Evolutionary conservation across 1,140 invertebrate species (phyloP).

Genomic region (Neelides sp.): DNA sequence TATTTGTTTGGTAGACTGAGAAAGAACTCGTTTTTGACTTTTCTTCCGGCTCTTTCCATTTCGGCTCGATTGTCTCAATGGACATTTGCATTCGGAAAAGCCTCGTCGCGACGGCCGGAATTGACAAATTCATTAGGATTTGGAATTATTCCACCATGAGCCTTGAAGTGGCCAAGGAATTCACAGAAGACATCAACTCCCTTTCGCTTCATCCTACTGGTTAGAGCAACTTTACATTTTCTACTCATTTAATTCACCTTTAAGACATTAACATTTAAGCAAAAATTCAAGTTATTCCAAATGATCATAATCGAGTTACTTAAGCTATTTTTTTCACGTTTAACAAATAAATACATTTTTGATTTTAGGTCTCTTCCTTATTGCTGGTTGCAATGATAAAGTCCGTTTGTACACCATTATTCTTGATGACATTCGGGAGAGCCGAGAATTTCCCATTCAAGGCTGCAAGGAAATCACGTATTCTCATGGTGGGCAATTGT

Average conservation of each 20-base stretch:
- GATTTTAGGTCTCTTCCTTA: constrained; percentile 60
- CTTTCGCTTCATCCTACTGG: constrained; percentile 64
- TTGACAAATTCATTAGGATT: constrained; percentile 66
- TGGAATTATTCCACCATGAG: constrained; percentile 77
- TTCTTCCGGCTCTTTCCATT: constrained; percentile 62
- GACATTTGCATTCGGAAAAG: constrained; percentile 78
- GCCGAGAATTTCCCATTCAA: constrained; percentile 60
- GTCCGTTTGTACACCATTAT: constrained; percentile 69
- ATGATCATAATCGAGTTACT: too few relatives aligned
- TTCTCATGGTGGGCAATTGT: constrained; percentile 65
- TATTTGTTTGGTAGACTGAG: constrained; percentile 33
- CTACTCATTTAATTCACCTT: too few relatives aligned
- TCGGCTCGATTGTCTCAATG: constrained; percentile 59
- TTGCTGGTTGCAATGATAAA: constrained; percentile 82
- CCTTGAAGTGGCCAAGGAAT: constrained; percentile 65
- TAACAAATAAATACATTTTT: constrained; percentile 34
- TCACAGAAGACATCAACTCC: constrained; percentile 63
- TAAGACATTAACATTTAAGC: too few relatives aligned
- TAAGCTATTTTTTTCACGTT: too few relatives aligned
- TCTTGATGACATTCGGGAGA: constrained; percentile 69
- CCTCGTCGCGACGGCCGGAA: constrained; percentile 66
- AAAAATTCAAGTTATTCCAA: too few relatives aligned
- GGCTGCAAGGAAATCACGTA: constrained; percentile 56
- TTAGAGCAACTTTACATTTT: constrained; percentile 5
- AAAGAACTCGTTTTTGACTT: constrained; percentile 36